phyloP scores from a whole-genome alignment of 2,888 invertebrate species.

The Catonia carolina region DNA sequence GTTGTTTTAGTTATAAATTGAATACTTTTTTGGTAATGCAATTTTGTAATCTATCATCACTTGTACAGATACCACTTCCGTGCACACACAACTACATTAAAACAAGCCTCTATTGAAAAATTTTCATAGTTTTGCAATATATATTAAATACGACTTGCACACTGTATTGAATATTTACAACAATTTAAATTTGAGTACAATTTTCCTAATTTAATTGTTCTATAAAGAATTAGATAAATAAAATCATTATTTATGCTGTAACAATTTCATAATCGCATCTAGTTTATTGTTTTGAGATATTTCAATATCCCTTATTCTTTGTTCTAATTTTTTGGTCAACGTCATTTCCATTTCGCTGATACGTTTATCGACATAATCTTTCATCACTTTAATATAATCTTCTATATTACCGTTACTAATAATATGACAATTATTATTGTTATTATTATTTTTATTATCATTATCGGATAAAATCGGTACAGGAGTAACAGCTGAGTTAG shows the following conservation, averaged over 20 bases:
- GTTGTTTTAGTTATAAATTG: no score
- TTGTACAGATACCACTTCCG: no score
- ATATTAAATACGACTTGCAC: no score
- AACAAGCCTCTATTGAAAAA: no score
- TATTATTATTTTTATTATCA: conserved; percentile 13
- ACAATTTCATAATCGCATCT: conserved; percentile 37
- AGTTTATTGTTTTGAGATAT: conserved; percentile 40
- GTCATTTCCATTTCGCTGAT: conserved; percentile 39
- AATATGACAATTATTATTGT: not conserved
- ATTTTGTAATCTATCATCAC: no score
- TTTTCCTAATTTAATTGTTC: no score
- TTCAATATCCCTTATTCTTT: conserved; percentile 40
- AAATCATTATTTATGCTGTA: conserved; percentile 15
- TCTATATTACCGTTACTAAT: not conserved
- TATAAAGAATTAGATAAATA: no score
- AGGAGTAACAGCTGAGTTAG: not conserved
- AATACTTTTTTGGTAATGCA: no score
- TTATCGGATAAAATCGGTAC: not conserved
- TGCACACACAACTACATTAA: no score
- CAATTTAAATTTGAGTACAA: no score
- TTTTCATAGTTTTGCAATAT: no score
- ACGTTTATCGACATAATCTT: conserved; percentile 40
- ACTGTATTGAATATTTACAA: no score
- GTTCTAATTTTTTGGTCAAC: conserved; percentile 33
- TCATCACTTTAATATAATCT: not conserved